These are phyloP conservation scores for Typhlichthys subterraneus DNA, from an alignment of 2,797 vertebrate species.

Conservation along the genomic window DNA sequence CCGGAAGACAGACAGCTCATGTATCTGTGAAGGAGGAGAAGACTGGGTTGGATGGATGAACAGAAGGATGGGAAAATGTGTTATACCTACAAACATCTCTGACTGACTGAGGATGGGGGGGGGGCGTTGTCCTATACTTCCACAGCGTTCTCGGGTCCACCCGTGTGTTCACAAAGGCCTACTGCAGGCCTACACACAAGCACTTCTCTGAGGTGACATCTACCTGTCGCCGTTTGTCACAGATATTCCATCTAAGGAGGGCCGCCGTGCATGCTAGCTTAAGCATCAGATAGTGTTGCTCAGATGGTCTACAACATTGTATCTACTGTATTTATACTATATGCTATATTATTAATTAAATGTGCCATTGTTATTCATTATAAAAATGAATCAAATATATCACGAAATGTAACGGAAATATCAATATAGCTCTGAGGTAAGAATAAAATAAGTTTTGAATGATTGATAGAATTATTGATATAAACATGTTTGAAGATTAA, in stretches of 20 bases:
- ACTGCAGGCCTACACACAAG: slow-evolving; percentile 1
- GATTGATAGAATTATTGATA: too few relatives aligned
- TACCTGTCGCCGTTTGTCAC: not conserved
- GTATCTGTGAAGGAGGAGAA: not conserved
- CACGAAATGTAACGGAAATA: too few relatives aligned
- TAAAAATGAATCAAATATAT: too few relatives aligned
- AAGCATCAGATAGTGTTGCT: not conserved
- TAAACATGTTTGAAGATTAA: too few relatives aligned
- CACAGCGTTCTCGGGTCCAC: slow-evolving; percentile 7
- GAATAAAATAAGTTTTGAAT: too few relatives aligned
- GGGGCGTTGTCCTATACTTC: slow-evolving; percentile 8
- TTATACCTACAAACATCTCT: slow-evolving; percentile 29
- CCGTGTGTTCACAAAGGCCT: slow-evolving; percentile 19
- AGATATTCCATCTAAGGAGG: not conserved
- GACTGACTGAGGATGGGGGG: slow-evolving; percentile 13
- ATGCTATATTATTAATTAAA: too few relatives aligned
- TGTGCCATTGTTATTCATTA: too few relatives aligned
- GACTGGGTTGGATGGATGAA: not conserved
- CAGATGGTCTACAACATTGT: too few relatives aligned
- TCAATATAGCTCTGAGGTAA: too few relatives aligned
- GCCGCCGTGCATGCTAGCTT: not conserved
- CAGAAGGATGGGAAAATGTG: not conserved
- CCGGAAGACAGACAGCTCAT: too few relatives aligned
- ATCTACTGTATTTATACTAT: too few relatives aligned
- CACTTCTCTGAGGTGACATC: slow-evolving; percentile 10